Base-by-base conservation (phyloP, 2,797 vertebrate genomes). In the Neomorphus geoffroyi region DNA sequence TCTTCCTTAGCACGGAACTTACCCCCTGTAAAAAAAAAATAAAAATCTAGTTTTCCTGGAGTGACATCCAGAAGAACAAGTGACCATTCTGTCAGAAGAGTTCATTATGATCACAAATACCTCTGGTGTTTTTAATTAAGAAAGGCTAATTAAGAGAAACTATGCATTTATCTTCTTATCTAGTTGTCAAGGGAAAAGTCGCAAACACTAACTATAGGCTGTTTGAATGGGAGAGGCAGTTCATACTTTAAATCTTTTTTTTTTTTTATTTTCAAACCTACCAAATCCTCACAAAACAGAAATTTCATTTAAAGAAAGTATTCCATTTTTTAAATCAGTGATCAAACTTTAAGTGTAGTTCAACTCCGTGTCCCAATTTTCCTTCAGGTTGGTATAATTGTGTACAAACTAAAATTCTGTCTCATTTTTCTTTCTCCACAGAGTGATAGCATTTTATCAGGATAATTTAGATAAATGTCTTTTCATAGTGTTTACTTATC, bases 121-220 rank as follows among this genome's bases (percentile, higher is more conserved):
- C 97, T 98, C 98, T 97, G 98, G 97, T 98, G 98, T 98, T 98
- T 99, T 99, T 99, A 99, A 99, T 99, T 99, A 99, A 98, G 98
- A 96, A 98, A 98, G 98, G 98, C 98, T 99, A 99, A 99, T 99
- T 99, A 99, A 98, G 98, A 99, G 98, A 98, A 98, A 98, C 98
- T 97, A 98, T 74, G 95, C 96, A 98, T 98, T 98, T 98, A 98
- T 98, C 98, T 98, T 98, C 98, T 98, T 98, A 98, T 97, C 97
- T 97, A 92, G 96, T 96, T 98, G 97, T 97, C 97, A 90, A 89
- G 95, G 93, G 92, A 91, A 78, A 96, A 96, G 91, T 92, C 90
- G 93, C 96, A 96, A 96, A 96, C 94, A 92, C 92, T 95, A 94
- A 93, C 96, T 97, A 48, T 95, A 88, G 92, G 67, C 96, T 96